Evolutionary conservation across 2,888 invertebrate species (phyloP), one percentile per base, ranked within the genome.

Genomic region (Elysia crispata): DNA sequence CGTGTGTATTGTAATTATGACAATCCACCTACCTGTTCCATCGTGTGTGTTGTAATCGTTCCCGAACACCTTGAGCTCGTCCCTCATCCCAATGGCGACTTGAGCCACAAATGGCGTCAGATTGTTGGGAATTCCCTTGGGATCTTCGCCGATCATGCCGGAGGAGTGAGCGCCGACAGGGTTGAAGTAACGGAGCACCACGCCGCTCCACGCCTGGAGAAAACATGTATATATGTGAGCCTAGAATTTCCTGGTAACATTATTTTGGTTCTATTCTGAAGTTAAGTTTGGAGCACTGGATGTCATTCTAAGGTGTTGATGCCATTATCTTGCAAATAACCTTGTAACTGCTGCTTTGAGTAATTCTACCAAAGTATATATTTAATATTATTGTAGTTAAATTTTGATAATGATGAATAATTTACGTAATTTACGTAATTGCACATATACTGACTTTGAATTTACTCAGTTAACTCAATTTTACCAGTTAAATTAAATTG

Each of bases 91-190:
- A 8, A 97, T 94, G 0, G 98, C 98, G 31, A 98, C 98, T 83
- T 91, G 97, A 8, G 97, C 95, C 92, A 98, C 96, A 91, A 95
- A 98, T 1, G 98, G 98, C 97, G 98, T 98, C 81, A 99, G 94
- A 93, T 99, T 98, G 81, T 97, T 96, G 89, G 97, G 98, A 86
- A 96, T 95, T 89, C 97, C 98, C 66, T 96, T 96, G 0, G 98
- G 98, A 92, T 98, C 98, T 92, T 98, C 98, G 0, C 98, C 98
- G 85, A 98, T 98, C 83, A 95, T 93, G 0, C 98, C 98, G 20
- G 96, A 96, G 0, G 95, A 95, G 93, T 98, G 98, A 20, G 98
- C 97, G 20, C 98, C 98, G 3, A 98, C 97, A 0, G 98, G 98
- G 93, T 98, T 98, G 92, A 98, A 98, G 92, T 99, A 98, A 50